phyloP scores from a whole-genome alignment of 2,113 vertebrate genomes.

The Aix galericulata region DNA sequence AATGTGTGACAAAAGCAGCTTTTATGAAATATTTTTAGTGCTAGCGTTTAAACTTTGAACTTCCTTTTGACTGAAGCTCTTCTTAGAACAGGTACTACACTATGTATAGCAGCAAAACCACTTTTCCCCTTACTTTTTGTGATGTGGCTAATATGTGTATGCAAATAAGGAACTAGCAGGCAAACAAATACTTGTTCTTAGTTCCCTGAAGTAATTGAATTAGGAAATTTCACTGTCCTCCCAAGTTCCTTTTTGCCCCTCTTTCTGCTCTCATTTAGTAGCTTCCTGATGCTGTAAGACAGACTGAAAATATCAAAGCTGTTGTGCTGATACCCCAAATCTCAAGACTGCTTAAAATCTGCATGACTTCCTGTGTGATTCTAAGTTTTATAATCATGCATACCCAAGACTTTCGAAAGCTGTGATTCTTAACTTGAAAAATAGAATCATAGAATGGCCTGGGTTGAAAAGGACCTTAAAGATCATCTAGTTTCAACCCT shows the following conservation, averaged over 20 bases:
- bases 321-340: no score
- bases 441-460: no score
- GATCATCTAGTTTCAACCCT: no score
- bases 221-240: no score
- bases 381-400: background rate
- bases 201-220: no score
- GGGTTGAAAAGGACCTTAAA: no score
- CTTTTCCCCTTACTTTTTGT: background rate
- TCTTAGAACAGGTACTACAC: background rate
- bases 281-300: no score
- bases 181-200: no score
- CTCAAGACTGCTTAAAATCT: background rate
- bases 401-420: background rate
- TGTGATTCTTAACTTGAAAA: background rate
- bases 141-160: background rate
- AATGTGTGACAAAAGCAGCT: rapidly evolving
- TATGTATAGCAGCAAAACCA: background rate
- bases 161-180: background rate
- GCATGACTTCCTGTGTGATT: background rate
- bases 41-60: background rate
- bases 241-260: no score
- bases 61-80: background rate
- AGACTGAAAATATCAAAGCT: no score
- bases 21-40: background rate
- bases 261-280: no score